Conservation (phyloP, 37 sponge, comb jelly and placozoan species). For the Chondrosia reniformis region DNA sequence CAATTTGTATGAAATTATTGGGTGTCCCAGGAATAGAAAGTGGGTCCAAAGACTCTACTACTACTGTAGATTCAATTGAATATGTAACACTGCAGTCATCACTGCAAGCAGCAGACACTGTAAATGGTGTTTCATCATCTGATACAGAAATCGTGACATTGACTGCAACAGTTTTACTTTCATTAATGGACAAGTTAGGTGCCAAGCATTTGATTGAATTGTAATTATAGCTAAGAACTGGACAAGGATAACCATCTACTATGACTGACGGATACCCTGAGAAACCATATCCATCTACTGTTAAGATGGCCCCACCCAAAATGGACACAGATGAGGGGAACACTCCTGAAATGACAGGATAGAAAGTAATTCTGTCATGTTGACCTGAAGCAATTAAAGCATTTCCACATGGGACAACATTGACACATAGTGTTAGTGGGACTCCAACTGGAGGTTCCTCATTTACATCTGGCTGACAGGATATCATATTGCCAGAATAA, state of each 20-base stretch:
- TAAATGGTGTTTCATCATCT: background rate
- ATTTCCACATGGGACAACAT: background rate
- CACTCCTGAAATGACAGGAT: background rate
- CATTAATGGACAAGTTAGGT: background rate
- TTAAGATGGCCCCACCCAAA: background rate
- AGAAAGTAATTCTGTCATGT: background rate
- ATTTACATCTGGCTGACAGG: background rate
- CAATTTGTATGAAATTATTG: too few relatives aligned
- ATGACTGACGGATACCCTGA: background rate
- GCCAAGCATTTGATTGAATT: background rate
- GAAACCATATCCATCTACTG: background rate
- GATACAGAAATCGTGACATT: background rate
- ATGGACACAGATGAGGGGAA: background rate
- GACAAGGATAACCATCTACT: background rate
- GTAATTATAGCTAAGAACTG: background rate
- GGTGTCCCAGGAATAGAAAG: conserved; percentile 3
- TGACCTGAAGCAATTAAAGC: conserved; percentile 1
- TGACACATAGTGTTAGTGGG: background rate
- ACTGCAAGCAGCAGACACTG: background rate
- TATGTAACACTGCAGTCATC: background rate
- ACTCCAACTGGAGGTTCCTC: conserved; percentile 1
- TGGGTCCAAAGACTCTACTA: background rate
- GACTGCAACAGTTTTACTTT: background rate
- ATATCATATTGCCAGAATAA: background rate
- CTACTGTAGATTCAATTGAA: background rate